phyloP scores from a whole-genome alignment of 1,140 invertebrate species.

The Leptinotarsa texana region DNA sequence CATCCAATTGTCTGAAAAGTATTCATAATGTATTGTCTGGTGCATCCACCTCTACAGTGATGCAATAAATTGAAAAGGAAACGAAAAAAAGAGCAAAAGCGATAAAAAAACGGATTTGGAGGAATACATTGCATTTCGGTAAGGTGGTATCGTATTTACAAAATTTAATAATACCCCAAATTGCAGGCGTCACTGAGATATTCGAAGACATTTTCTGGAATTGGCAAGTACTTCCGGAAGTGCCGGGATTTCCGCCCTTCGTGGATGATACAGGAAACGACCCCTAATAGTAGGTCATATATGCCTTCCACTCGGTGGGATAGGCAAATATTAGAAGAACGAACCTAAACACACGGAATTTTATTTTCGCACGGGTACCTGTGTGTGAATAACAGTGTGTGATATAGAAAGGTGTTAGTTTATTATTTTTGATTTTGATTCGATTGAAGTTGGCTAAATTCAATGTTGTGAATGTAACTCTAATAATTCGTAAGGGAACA shows the following conservation, averaged over 20 bases:
- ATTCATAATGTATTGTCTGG: constrained; percentile 1
- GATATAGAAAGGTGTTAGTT: background rate
- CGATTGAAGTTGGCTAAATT: too few species aligned
- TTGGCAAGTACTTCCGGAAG: constrained; percentile 21
- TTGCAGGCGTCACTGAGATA: background rate
- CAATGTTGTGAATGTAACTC: too few species aligned
- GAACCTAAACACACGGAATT: constrained; percentile 12
- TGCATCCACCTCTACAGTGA: background rate
- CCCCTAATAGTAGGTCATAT: constrained; percentile 22
- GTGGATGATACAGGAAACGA: constrained; percentile 10
- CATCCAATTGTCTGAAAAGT: background rate
- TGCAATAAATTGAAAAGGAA: background rate
- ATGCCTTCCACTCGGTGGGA: constrained; percentile 20
- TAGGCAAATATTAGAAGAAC: constrained; percentile 17
- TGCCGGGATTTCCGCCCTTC: constrained; percentile 19
- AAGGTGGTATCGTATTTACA: background rate
- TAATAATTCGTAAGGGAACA: too few species aligned
- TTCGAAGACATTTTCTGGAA: background rate
- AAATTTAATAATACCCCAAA: background rate
- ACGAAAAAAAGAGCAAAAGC: background rate
- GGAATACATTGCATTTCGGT: background rate
- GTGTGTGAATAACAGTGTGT: background rate
- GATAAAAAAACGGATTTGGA: too few species aligned
- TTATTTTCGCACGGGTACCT: constrained; percentile 16
- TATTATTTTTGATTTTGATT: background rate